A percentile compares a stretch with the other conserved stretches of the same genome.
phyloP scores from a whole-genome alignment of 2,797 vertebrate species.

The Melanotaenia parkinsoni region DNA sequence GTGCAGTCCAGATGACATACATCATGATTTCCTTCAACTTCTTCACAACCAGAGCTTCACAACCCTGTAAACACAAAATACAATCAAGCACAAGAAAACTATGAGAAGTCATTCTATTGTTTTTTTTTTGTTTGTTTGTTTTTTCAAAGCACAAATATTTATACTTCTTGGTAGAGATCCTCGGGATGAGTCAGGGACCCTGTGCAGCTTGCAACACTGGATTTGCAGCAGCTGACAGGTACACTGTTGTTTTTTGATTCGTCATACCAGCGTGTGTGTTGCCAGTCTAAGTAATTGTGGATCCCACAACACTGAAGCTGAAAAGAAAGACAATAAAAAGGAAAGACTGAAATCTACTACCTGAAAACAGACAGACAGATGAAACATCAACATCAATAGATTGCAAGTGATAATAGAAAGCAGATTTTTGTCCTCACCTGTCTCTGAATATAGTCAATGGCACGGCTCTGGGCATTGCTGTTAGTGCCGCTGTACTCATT shows the following conservation, averaged over 20 bases:
- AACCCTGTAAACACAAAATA: conserved; percentile 83
- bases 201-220: conserved; percentile 85
- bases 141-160: not conserved
- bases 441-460: conserved; percentile 96
- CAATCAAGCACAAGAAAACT: conserved; percentile 75
- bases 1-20: conserved; percentile 94
- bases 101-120: not conserved
- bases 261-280: conserved; percentile 91
- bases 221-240: conserved; percentile 93
- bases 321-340: conserved; percentile 13
- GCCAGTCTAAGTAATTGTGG: conserved; percentile 94
- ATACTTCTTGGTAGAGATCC: conserved; percentile 93
- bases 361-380: not conserved
- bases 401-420: not conserved
- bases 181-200: conserved; percentile 88
- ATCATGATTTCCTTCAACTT: conserved; percentile 98
- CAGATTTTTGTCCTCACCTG: conserved; percentile 84
- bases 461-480: conserved; percentile 93
- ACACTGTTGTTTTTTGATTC: conserved; percentile 94
- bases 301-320: conserved; percentile 95
- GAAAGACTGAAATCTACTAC: not conserved
- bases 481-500: conserved; percentile 93
- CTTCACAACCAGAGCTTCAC: conserved; percentile 94
- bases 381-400: not conserved
- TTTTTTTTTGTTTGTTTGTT: too few species aligned